Percentiles rank a stretch among this genome's conserved stretches.
Conservation (phyloP, 2,888 invertebrate genomes). For the Lordiphosa andalusiaca region DNA sequence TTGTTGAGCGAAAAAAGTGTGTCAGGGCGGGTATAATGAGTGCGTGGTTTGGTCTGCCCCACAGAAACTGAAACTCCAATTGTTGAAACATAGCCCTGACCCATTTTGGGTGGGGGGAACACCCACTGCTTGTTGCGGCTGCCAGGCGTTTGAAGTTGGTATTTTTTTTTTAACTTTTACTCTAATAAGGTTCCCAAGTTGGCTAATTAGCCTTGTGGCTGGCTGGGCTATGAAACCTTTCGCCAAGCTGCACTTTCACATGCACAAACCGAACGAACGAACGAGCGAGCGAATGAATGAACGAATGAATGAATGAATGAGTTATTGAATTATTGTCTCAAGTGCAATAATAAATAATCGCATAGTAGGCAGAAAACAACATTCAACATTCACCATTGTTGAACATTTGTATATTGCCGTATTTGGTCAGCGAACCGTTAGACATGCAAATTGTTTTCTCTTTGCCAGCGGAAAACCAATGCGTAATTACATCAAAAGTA, state of each 20-base stretch:
- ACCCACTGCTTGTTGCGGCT: constrained; percentile 57
- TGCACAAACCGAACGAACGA: constrained; percentile 23
- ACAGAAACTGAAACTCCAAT: constrained; percentile 4
- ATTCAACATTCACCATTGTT: constrained; percentile 67
- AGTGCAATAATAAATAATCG: constrained; percentile 71
- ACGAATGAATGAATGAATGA: constrained; percentile 41
- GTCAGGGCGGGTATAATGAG: constrained; percentile 66
- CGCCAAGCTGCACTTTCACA: constrained; percentile 67
- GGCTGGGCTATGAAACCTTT: constrained; percentile 38
- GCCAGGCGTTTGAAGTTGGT: constrained; percentile 42
- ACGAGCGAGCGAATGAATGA: constrained; percentile 22
- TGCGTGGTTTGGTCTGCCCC: constrained; percentile 12
- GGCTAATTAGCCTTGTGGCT: constrained; percentile 45
- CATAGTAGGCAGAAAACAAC: constrained; percentile 21
- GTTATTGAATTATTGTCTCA: constrained; percentile 59
- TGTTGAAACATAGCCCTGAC: constrained; percentile 56
- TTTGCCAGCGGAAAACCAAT: constrained; percentile 23
- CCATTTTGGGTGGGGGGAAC: constrained; percentile 54
- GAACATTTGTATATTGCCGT: constrained; percentile 45
- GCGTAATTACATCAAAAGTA: constrained; percentile 26
- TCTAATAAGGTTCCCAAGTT: constrained; percentile 42
- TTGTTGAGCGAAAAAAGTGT: constrained; percentile 38
- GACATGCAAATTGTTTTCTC: constrained; percentile 37
- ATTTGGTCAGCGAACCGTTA: constrained; percentile 44
- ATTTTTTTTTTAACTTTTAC: constrained; percentile 54